Evolutionary conservation across 2,888 invertebrate genomes (phyloP), one percentile per base, ranked within the genome.

Genomic region (Limnephilus marmoratus): DNA sequence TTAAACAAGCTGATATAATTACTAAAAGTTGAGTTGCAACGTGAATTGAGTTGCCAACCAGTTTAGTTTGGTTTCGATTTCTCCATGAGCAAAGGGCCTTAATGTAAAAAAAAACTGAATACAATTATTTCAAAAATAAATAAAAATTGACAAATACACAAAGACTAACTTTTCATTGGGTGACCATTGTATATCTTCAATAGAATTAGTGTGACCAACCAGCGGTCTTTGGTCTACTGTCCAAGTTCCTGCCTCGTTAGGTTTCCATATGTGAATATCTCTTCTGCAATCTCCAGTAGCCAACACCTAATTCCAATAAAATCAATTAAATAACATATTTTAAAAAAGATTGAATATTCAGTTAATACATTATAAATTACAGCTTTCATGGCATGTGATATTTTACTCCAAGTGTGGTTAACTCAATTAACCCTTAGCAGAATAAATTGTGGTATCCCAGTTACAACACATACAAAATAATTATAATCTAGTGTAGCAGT

Each of bases 101-200:
- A n/a, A n/a, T n/a, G n/a, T n/a, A n/a, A 41, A 41, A 41, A 41
- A 41, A 9, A 41, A 0, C 37, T 41, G 41, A 41, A 11, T 11
- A 41, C 9, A 41, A 41, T 11, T 11, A 41, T 41, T 41, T 41
- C 1, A 12, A 81, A 12, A 24, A 81, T 81, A 81, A 81, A 15
- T 82, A n/a, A 82, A 82, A 13, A 1, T 18, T 18, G 53, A n/a
- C 15, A 85, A 49, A 12, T 87, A 87, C 34, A 31, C 18, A 81
- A 80, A 81, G 24, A 90, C 41, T 83, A 89, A 95, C 96, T 95
- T 96, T 96, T 99, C 99, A 95, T 98, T 99, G 2, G 99, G 99
- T 92, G 99, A 99, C 99, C 99, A 99, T 94, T 99, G 99, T 93
- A 99, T 96, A 95, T 99, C 99, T 96, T 99, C 99, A 18, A 99